Evolutionary conservation across 1,140 invertebrate species (phyloP), one percentile per base, ranked within the genome.

Genomic region (Drosophila funebris): DNA sequence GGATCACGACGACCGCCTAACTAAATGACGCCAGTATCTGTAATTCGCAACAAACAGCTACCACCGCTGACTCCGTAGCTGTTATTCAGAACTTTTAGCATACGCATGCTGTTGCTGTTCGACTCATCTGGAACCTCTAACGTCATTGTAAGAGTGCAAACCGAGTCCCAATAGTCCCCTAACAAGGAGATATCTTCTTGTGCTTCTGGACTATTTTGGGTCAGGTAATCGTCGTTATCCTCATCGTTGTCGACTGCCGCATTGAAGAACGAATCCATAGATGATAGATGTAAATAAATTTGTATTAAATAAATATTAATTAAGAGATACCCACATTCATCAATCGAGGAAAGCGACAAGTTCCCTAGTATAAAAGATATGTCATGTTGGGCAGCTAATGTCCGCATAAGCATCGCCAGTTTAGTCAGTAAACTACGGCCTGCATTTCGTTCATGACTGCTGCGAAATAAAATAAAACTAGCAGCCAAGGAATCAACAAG

Each of bases 401-500:
- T 73, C 0, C 88, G 57, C 0, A 91, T 16, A 0, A 61, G 33
- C 22, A 71, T 66, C 2, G 77, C 75, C 20, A 91, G 33, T 24
- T 73, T 29, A 0, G 63, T 58, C 3, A 91, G 41, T 13, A 61
- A 52, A 3, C 18, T 22, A 1, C 74, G 66, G 5, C 68, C 72
- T 1, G 27, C 4, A 20, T 61, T 56, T 0, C 24, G 44, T 22
- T 78, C 67, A 16, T 13, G 9, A 2, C 50, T 37, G n/a, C 54
- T 78, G 16, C 79, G 74, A 31, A 66, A 41, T n/a, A 68, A 22
- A 4, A 77, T 63, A 16, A 69, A 90, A 39, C 75, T 73, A 0
- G 84, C 67, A 0, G 81, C 66, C 9, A 91, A 46, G 5, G 87
- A 82, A 57, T 91, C 90, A 33, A 91, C 73, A 0, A 91, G 11